Evolutionary conservation across 2,797 vertebrate species (phyloP).

Genomic region (Chelonia mydas): DNA sequence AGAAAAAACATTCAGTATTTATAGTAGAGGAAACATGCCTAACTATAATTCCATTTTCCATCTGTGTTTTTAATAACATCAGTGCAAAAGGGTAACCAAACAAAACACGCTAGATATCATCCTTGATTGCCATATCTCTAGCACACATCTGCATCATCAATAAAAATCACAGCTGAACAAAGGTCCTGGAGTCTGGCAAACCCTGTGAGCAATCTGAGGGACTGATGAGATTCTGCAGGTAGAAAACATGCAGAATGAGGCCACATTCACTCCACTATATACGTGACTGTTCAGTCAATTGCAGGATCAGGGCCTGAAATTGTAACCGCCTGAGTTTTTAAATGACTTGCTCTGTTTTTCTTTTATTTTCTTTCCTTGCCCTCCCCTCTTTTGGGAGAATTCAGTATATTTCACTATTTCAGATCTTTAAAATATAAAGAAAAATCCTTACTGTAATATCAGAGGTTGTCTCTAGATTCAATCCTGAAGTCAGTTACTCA

Average conservation of each 20-base stretch:
- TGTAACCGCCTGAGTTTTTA: background rate
- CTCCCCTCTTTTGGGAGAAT: background rate
- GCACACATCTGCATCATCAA: background rate
- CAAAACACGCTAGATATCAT: background rate
- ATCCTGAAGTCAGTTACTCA: background rate
- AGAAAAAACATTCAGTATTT: slow-evolving; percentile 32
- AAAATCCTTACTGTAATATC: background rate
- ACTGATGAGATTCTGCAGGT: background rate
- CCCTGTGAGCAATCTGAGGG: background rate
- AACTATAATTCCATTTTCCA: slow-evolving; percentile 27
- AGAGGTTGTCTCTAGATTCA: background rate
- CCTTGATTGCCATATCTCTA: slow-evolving; percentile 17
- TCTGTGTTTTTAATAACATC: background rate
- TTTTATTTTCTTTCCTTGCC: background rate
- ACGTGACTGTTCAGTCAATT: background rate
- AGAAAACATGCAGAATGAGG: background rate
- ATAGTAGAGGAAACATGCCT: slow-evolving; percentile 38
- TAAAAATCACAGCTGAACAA: slow-evolving; percentile 11
- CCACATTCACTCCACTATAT: background rate
- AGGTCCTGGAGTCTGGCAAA: background rate
- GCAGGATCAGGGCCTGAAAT: background rate
- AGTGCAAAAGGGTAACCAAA: slow-evolving; percentile 42
- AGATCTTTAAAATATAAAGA: background rate
- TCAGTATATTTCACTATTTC: background rate
- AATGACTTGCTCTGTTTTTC: background rate